Evolutionary conservation across 2,888 invertebrate genomes (phyloP).

Genomic region (Mamestra brassicae): DNA sequence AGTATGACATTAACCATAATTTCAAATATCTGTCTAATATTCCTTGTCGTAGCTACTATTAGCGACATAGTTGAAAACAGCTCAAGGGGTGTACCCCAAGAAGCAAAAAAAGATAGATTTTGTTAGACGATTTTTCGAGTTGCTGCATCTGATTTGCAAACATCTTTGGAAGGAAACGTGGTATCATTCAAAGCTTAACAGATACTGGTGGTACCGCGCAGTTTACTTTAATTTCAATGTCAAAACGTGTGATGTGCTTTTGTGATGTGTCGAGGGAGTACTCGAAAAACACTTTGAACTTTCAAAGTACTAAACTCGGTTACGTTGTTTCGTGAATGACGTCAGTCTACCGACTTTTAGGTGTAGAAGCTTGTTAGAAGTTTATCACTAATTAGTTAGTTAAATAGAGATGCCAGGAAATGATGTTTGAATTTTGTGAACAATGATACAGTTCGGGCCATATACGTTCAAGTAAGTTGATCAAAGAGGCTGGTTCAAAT

Average conservation of each 20-base stretch:
- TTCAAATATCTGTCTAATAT: too few relatives aligned
- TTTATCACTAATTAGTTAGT: constrained; percentile 18
- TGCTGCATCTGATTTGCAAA: too few relatives aligned
- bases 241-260: not conserved
- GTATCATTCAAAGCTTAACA: not conserved
- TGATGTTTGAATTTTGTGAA: not conserved
- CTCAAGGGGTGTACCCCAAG: too few relatives aligned
- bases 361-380: constrained; percentile 25
- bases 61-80: too few relatives aligned
- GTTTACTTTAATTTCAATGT: not conserved
- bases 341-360: not conserved
- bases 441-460: not conserved
- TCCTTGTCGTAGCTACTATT: too few relatives aligned
- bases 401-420: not conserved
- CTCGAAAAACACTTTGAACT: constrained; percentile 6
- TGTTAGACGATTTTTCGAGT: too few relatives aligned
- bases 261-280: not conserved
- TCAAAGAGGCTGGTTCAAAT: too few relatives aligned
- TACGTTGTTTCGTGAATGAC: constrained; percentile 9
- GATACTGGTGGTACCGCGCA: not conserved
- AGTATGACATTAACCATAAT: too few relatives aligned
- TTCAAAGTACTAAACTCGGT: not conserved
- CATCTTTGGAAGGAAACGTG: too few relatives aligned
- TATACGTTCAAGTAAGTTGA: too few relatives aligned
- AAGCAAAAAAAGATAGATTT: too few relatives aligned